Percentiles rank a stretch among this genome's conserved stretches.
Conservation (phyloP, 2,888 invertebrate genomes). For the Caenorhabditis angaria region DNA sequence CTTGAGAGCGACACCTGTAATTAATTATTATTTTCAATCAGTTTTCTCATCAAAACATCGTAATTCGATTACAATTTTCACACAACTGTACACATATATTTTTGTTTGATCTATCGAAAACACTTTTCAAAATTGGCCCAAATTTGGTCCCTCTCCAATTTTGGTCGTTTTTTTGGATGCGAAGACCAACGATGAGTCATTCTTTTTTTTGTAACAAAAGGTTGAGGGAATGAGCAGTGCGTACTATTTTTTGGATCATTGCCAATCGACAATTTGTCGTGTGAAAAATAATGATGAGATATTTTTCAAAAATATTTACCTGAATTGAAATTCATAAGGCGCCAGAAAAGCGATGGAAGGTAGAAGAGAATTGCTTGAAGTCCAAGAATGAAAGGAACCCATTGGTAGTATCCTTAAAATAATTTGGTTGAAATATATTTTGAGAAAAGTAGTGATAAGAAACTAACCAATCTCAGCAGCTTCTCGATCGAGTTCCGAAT, state of each 20-base stretch:
- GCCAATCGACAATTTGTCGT: not conserved
- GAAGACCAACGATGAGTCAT: not conserved
- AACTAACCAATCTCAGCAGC: slow-evolving; percentile 59
- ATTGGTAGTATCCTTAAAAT: slow-evolving; percentile 72
- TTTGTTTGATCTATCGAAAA: not conserved
- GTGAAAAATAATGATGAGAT: too few relatives aligned
- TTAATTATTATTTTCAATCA: not conserved
- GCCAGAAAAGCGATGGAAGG: slow-evolving; percentile 75
- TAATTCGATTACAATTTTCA: not conserved
- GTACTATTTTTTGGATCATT: not conserved
- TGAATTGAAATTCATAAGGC: slow-evolving; percentile 74
- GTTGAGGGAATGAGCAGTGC: not conserved
- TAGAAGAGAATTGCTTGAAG: slow-evolving; percentile 75
- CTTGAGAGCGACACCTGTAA: slow-evolving; percentile 37
- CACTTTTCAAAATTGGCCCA: not conserved
- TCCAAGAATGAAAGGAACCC: slow-evolving; percentile 73
- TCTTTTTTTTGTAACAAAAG: not conserved
- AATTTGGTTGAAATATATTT: not conserved
- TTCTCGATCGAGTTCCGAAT: slow-evolving; percentile 59
- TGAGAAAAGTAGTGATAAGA: not conserved
- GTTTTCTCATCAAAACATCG: not conserved
- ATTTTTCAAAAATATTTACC: slow-evolving; percentile 59
- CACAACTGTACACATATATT: not conserved
- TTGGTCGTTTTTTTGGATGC: not conserved
- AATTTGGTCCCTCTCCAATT: not conserved